These are phyloP conservation scores for Saimiri boliviensis DNA, from an alignment of 2,113 vertebrate genomes.

Conservation along the genomic window DNA sequence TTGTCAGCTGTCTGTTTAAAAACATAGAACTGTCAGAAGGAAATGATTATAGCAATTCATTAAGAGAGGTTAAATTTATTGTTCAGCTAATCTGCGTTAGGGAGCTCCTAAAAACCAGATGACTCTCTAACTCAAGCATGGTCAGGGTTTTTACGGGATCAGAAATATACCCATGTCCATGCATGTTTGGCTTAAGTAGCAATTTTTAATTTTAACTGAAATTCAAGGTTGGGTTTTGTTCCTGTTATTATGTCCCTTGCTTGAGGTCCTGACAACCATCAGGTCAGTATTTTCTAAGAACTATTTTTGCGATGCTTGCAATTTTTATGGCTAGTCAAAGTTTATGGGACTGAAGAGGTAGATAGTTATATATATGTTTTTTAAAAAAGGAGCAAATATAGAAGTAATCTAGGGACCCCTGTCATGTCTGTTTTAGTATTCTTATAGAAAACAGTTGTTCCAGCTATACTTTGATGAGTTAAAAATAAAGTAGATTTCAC, in stretches of 20 bases:
- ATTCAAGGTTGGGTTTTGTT: background rate
- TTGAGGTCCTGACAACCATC: background rate
- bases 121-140: fast-evolving
- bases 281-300: background rate
- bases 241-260: background rate
- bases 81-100: background rate
- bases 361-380: background rate
- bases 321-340: background rate
- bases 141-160: background rate
- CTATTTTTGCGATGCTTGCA: background rate
- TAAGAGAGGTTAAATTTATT: background rate
- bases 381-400: background rate
- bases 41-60: background rate
- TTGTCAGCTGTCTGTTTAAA: background rate
- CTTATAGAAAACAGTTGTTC: background rate
- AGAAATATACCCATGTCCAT: background rate
- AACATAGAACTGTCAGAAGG: background rate
- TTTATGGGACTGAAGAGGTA: background rate
- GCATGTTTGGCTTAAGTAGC: background rate
- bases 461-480: background rate
- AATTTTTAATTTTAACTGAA: background rate
- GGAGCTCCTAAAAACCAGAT: background rate
- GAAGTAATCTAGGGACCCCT: background rate
- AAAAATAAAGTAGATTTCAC: background rate
- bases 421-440: background rate